Evolutionary conservation across 2,797 vertebrate species (phyloP).

Genomic region (Tenualosa thibaudeaui): DNA sequence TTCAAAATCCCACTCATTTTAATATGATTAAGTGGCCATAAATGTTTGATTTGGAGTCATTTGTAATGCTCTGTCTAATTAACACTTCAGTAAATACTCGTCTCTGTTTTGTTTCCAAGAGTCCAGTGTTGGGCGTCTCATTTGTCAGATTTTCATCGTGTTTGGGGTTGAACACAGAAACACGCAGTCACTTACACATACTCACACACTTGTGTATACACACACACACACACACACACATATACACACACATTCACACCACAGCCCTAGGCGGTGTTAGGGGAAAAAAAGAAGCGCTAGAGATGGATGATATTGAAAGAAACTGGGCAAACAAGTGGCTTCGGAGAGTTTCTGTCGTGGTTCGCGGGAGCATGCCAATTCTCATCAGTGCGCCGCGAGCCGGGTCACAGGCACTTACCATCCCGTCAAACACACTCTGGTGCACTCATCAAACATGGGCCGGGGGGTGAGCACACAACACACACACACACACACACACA

Average conservation of each 20-base stretch:
- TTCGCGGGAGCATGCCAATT: conserved; percentile 52
- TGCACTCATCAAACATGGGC: background rate
- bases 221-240: too few relatives aligned
- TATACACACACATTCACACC: background rate
- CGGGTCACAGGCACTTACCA: conserved; percentile 46
- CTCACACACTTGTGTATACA: too few relatives aligned
- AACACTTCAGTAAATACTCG: conserved; percentile 83
- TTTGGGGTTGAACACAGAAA: conserved; percentile 52
- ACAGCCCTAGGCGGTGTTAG: background rate
- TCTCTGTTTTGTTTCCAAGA: conserved; percentile 77
- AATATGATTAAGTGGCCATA: conserved; percentile 85
- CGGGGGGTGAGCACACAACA: too few relatives aligned
- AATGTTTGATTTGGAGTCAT: conserved; percentile 89
- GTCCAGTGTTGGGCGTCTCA: conserved; percentile 65
- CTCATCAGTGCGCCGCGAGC: conserved; percentile 52
- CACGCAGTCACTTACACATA: background rate
- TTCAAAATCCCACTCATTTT: conserved; percentile 67
- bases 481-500: background rate
- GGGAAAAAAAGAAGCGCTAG: conserved; percentile 27
- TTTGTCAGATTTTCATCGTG: conserved; percentile 67
- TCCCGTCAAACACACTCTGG: conserved; percentile 29
- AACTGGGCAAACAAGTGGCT: conserved; percentile 58
- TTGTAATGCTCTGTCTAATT: conserved; percentile 84
- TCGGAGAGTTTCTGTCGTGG: conserved; percentile 56
- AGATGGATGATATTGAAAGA: conserved; percentile 62